A percentile compares a stretch with the other conserved stretches of the same genome.
These are phyloP conservation scores for Periophthalmodon schlosseri DNA, from an alignment of 2,113 vertebrate genomes.

Conservation along the genomic window DNA sequence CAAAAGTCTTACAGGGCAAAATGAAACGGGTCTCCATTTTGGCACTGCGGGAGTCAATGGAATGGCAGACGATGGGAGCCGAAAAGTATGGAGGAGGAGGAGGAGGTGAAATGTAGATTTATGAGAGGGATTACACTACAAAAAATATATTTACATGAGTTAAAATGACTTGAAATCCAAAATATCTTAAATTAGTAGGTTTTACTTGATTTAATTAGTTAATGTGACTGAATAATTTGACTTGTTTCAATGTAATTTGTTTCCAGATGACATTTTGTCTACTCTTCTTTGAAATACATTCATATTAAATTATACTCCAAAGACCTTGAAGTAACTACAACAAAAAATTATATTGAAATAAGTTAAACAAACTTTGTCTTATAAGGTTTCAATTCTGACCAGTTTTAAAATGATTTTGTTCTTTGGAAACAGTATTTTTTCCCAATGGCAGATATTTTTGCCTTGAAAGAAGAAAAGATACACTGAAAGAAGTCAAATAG, in stretches of 20 bases:
- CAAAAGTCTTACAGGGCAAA: slow-evolving; percentile 1
- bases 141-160: neutral
- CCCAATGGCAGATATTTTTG: neutral
- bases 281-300: neutral
- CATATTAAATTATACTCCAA: too few relatives aligned
- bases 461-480: neutral
- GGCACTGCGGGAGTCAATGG: slow-evolving; percentile 11
- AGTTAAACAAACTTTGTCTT: too few relatives aligned
- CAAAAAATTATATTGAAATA: too few relatives aligned
- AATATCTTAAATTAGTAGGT: neutral
- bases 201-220: neutral
- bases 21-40: slow-evolving; percentile 2
- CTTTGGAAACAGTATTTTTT: too few relatives aligned
- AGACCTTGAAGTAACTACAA: too few relatives aligned
- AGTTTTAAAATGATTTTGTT: neutral
- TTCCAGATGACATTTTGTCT: neutral
- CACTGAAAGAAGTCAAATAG: neutral
- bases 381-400: neutral
- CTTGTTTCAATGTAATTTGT: neutral
- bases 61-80: slow-evolving; percentile 13
- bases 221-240: neutral
- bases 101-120: neutral
- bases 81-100: slow-evolving; percentile 16
- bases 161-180: neutral
- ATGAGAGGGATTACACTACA: neutral